phyloP scores from a whole-genome alignment of 2,113 vertebrate genomes.

The Cnemophilus loriae region DNA sequence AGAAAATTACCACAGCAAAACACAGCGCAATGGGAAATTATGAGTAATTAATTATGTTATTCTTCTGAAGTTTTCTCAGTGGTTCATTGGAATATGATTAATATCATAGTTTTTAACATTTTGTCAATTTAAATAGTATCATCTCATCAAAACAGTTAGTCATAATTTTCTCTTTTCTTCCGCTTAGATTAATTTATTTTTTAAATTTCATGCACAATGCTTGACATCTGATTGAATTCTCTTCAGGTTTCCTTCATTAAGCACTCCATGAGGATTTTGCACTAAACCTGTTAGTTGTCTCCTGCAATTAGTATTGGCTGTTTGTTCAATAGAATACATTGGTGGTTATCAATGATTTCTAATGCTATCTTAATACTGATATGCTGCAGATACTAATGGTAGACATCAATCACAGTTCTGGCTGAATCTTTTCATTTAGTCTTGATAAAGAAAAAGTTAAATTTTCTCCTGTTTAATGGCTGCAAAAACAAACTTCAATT shows the following conservation, averaged over 20 bases:
- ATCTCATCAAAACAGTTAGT: neutral
- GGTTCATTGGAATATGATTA: neutral
- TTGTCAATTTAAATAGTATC: neutral
- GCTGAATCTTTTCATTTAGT: neutral
- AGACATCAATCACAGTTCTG: neutral
- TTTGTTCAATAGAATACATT: neutral
- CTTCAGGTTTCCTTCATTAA: neutral
- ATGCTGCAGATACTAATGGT: neutral
- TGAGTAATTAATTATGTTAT: neutral
- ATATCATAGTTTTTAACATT: neutral
- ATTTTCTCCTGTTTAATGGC: neutral
- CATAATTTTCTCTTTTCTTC: neutral
- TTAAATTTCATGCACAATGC: neutral
- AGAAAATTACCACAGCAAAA: neutral
- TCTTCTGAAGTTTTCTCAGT: neutral
- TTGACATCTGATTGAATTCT: neutral
- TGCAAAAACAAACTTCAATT: neutral
- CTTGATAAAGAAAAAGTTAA: neutral
- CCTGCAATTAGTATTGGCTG: neutral
- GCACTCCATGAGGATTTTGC: neutral
- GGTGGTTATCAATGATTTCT: neutral
- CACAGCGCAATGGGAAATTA: neutral
- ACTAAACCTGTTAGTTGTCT: neutral
- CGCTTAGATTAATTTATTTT: neutral
- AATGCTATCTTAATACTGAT: neutral